Evolutionary conservation across 2,113 vertebrate species (phyloP).

Genomic region (Riparia riparia): DNA sequence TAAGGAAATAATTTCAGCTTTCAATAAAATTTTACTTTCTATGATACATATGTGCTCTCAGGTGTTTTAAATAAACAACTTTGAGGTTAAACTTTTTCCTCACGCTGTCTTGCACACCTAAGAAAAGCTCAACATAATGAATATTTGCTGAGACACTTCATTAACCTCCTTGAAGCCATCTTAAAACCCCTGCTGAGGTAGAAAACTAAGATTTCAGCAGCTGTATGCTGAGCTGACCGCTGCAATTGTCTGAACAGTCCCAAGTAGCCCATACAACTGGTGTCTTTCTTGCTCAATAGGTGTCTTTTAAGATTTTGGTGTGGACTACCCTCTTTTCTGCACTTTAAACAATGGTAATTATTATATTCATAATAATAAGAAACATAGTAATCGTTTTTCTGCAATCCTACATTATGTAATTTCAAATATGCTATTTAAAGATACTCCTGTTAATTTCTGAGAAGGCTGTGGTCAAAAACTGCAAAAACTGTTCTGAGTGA

Average conservation of each 20-base stretch:
- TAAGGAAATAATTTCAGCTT: neutral
- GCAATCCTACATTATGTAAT: neutral
- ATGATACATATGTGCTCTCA: neutral
- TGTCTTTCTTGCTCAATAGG: neutral
- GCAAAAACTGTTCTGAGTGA: neutral
- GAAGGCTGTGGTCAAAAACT: neutral
- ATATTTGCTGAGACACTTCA: neutral
- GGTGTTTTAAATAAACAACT: neutral
- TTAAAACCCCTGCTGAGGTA: neutral
- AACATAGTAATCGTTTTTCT: neutral
- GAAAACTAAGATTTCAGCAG: neutral
- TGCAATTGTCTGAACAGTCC: neutral
- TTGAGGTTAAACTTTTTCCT: neutral
- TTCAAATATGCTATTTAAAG: neutral
- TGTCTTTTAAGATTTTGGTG: neutral
- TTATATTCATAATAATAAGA: neutral
- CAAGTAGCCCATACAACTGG: neutral
- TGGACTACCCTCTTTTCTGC: neutral
- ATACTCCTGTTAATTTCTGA: neutral
- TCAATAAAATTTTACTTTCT: neutral
- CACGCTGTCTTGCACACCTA: neutral
- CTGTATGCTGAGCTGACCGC: neutral
- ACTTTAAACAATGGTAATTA: neutral
- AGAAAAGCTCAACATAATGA: neutral
- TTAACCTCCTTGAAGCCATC: neutral